Percentiles rank a stretch among this genome's conserved stretches.
Conservation (phyloP, 2,113 vertebrate genomes). For the Psammodynastes pulverulentus region DNA sequence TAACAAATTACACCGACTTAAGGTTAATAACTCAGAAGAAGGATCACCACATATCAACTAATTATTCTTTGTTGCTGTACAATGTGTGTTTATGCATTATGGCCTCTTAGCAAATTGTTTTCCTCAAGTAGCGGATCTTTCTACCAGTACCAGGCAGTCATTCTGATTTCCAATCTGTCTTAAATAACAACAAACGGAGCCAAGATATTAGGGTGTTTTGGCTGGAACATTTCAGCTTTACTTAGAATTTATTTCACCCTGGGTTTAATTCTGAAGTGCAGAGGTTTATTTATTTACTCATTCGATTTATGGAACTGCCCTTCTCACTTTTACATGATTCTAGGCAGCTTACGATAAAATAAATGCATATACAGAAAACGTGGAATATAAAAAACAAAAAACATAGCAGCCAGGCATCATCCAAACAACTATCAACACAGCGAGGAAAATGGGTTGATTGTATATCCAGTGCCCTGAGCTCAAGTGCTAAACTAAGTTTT, state of each 20-base stretch:
- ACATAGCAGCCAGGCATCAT: not conserved
- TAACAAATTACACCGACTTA: not conserved
- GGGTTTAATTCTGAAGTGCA: not conserved
- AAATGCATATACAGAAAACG: not conserved
- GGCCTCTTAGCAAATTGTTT: conserved; percentile 32
- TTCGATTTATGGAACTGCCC: not conserved
- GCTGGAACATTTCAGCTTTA: conserved; percentile 37
- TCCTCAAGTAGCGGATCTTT: conserved; percentile 31
- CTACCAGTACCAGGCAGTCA: conserved; percentile 17
- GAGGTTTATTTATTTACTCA: not conserved
- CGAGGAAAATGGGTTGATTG: not conserved
- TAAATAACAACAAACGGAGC: conserved; percentile 47
- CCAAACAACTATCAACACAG: not conserved
- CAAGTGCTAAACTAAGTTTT: not conserved
- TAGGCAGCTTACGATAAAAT: not conserved
- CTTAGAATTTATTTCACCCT: not conserved
- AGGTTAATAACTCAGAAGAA: conserved; percentile 25
- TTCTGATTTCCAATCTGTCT: conserved; percentile 47
- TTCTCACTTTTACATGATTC: not conserved
- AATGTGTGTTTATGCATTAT: conserved; percentile 8
- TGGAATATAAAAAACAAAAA: not conserved
- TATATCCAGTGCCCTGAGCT: not conserved
- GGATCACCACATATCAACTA: not conserved
- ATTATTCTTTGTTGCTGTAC: not conserved
- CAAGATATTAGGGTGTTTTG: conserved; percentile 55